A percentile compares a stretch with the other conserved stretches of the same genome.
Evolutionary conservation across 2,888 invertebrate genomes (phyloP).

Genomic region (Lithophane leautieri): DNA sequence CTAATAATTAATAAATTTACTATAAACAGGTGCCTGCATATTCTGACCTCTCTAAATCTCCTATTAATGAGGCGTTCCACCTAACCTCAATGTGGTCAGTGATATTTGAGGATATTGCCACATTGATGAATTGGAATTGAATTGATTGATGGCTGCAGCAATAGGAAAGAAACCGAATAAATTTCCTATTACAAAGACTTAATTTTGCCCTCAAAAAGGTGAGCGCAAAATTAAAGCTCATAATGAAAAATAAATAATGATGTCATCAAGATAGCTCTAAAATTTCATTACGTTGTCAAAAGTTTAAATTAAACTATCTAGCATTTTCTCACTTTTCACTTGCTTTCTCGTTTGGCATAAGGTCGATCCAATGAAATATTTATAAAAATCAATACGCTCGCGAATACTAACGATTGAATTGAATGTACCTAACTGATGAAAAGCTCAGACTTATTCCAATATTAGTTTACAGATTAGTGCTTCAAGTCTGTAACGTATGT

Average conservation of each 20-base stretch:
- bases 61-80: neutral
- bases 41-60: neutral
- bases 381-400: neutral
- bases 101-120: slow-evolving; percentile 41
- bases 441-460: neutral
- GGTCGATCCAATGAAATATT: too few species aligned
- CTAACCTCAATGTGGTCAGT: slow-evolving; percentile 12
- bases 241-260: neutral
- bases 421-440: neutral
- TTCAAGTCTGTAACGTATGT: neutral
- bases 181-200: neutral
- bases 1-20: neutral
- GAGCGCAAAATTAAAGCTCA: neutral
- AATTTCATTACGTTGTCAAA: neutral
- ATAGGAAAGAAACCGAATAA: slow-evolving; percentile 29
- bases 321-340: neutral
- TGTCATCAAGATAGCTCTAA: neutral
- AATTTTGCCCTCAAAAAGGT: neutral
- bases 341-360: neutral
- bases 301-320: neutral
- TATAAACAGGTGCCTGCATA: too few species aligned
- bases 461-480: neutral
- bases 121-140: slow-evolving; percentile 18
- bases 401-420: neutral
- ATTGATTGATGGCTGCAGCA: neutral